These are phyloP conservation scores for Polypedilum vanderplanki DNA, from an alignment of 1,140 invertebrate genomes.

Conservation along the genomic window DNA sequence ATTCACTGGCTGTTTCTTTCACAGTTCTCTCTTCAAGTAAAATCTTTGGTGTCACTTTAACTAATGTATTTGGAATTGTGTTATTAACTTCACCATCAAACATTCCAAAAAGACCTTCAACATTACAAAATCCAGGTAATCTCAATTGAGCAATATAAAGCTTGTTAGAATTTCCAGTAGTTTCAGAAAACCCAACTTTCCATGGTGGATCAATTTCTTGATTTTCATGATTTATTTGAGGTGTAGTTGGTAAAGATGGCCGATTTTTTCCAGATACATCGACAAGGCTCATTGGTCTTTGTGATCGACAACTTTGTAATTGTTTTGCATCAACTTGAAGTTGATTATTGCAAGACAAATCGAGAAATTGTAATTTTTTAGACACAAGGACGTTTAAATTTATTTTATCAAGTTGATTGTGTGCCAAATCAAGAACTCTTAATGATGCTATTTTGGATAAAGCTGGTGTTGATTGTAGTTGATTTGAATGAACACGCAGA, in stretches of 20 bases:
- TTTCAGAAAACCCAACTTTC: constrained; percentile 76
- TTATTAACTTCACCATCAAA: constrained; percentile 70
- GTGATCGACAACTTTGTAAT: constrained; percentile 67
- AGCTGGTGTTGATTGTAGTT: constrained; percentile 63
- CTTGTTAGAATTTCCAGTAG: constrained; percentile 63
- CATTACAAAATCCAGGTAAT: constrained; percentile 66
- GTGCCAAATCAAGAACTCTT: constrained; percentile 74
- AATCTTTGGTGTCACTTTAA: constrained; percentile 65
- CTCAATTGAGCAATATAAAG: constrained; percentile 69
- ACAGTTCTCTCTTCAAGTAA: constrained; percentile 70
- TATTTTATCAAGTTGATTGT: constrained; percentile 72
- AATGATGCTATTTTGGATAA: constrained; percentile 64
- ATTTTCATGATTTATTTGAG: constrained; percentile 50
- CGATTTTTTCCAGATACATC: constrained; percentile 73
- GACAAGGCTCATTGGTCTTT: constrained; percentile 70
- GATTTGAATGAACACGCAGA: constrained; percentile 74
- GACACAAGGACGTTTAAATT: constrained; percentile 68
- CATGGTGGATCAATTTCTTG: constrained; percentile 55
- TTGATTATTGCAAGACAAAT: constrained; percentile 74
- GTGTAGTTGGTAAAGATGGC: constrained; percentile 54
- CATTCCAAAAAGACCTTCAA: constrained; percentile 71
- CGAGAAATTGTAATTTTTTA: constrained; percentile 73
- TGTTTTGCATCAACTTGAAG: constrained; percentile 73
- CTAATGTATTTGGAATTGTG: constrained; percentile 58
- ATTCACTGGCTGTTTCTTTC: constrained; percentile 69